Conservation (phyloP, 2,113 vertebrate species). For the Pholis gunnellus region DNA sequence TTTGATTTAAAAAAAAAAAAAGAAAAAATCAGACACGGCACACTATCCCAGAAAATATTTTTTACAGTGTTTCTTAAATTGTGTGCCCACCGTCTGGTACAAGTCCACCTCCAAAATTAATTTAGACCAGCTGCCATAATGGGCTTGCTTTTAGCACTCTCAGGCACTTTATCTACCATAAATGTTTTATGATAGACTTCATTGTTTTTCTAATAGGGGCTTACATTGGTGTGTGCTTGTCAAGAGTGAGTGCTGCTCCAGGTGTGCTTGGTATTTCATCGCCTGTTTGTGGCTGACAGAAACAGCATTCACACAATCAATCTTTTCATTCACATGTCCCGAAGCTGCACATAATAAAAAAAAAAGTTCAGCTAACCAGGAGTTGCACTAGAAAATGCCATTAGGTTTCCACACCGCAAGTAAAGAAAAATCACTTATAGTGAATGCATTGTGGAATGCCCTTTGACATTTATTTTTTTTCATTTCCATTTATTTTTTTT, state of each 20-base stretch:
- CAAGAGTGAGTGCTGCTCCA: slow-evolving; percentile 74
- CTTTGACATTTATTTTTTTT: slow-evolving; percentile 55
- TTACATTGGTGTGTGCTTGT: slow-evolving; percentile 67
- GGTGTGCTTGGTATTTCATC: slow-evolving; percentile 78
- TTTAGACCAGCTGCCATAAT: slow-evolving; percentile 56
- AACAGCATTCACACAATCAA: slow-evolving; percentile 78
- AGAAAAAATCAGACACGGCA: not conserved
- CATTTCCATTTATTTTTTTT: slow-evolving; percentile 45
- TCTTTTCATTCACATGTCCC: slow-evolving; percentile 79
- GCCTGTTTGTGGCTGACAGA: slow-evolving; percentile 81
- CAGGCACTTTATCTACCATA: slow-evolving; percentile 73
- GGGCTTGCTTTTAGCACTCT: slow-evolving; percentile 59
- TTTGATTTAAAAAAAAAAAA: slow-evolving; percentile 26
- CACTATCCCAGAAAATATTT: not conserved
- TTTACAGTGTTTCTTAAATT: slow-evolving; percentile 19
- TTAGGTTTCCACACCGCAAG: slow-evolving; percentile 54
- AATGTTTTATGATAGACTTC: slow-evolving; percentile 80
- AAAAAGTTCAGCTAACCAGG: slow-evolving; percentile 73
- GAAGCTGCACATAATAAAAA: slow-evolving; percentile 76
- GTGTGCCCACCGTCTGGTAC: slow-evolving; percentile 12
- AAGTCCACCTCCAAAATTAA: slow-evolving; percentile 54
- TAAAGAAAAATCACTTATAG: slow-evolving; percentile 37
- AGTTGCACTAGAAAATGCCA: slow-evolving; percentile 71
- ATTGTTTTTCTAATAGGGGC: slow-evolving; percentile 77
- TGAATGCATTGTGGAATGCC: slow-evolving; percentile 67